phyloP scores from a whole-genome alignment of 2,888 invertebrate genomes.

The Trilocha varians region DNA sequence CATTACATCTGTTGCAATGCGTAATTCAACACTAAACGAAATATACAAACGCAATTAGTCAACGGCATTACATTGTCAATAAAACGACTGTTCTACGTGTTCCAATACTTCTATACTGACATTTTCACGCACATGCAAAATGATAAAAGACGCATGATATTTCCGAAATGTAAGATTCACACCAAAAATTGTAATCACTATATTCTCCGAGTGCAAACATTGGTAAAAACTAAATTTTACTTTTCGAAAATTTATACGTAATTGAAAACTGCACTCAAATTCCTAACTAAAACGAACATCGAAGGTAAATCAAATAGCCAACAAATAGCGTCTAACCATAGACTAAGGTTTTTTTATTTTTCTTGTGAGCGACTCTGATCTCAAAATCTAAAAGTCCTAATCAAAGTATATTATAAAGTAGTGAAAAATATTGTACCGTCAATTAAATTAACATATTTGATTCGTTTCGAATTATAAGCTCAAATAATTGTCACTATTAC shows the following conservation, averaged over 20 bases:
- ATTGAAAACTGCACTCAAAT: constrained; percentile 8
- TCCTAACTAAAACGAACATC: constrained; percentile 15
- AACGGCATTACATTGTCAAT: constrained; percentile 49
- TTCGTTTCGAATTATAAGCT: too few relatives aligned
- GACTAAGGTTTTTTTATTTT: constrained; percentile 28
- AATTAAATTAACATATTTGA: too few relatives aligned
- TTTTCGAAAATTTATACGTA: background rate
- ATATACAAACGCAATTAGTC: constrained; percentile 19
- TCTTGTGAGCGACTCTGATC: background rate
- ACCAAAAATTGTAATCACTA: constrained; percentile 19
- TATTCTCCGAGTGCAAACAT: constrained; percentile 30
- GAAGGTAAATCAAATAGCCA: constrained; percentile 34
- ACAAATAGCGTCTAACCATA: constrained; percentile 54
- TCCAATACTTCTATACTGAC: constrained; percentile 44
- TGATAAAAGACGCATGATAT: constrained; percentile 48
- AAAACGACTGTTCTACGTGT: constrained; percentile 37
- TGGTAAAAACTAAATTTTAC: constrained; percentile 17
- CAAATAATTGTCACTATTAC: too few relatives aligned
- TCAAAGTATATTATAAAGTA: too few relatives aligned
- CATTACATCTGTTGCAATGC: constrained; percentile 40
- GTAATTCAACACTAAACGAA: constrained; percentile 20
- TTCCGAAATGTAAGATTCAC: constrained; percentile 23
- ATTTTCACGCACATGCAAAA: constrained; percentile 63
- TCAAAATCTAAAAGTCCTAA: too few relatives aligned
- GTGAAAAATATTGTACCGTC: too few relatives aligned